Evolutionary conservation across 2,113 vertebrate genomes (phyloP).

Genomic region (Mobula birostris): DNA sequence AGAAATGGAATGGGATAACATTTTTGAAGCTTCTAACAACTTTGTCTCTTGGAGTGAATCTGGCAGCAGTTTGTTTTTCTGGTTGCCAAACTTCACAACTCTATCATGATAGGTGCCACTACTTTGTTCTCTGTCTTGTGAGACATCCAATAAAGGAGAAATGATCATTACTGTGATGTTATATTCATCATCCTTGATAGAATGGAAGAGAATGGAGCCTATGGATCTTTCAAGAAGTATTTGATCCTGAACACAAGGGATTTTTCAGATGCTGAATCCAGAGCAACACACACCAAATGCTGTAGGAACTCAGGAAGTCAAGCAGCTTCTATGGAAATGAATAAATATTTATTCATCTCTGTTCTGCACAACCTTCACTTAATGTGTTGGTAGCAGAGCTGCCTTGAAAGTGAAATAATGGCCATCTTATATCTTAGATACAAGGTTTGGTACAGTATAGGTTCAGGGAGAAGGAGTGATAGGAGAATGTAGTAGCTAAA

Average conservation of each 20-base stretch:
- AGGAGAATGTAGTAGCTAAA: background rate
- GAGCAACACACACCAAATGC: too few species aligned
- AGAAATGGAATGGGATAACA: background rate
- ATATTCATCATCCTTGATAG: background rate
- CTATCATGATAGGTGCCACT: background rate
- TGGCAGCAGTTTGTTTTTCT: background rate
- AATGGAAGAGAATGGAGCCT: too few species aligned
- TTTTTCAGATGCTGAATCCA: too few species aligned
- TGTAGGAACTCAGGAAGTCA: too few species aligned
- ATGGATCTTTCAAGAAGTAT: too few species aligned
- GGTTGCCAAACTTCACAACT: background rate
- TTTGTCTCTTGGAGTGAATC: background rate
- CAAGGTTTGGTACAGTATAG: background rate
- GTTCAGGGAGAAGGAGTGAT: background rate
- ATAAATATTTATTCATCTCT: background rate
- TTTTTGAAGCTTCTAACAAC: background rate
- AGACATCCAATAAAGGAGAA: background rate
- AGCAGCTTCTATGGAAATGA: too few species aligned
- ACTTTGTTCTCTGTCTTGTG: background rate
- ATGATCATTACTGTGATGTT: background rate
- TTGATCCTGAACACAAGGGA: too few species aligned
- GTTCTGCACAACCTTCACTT: background rate
- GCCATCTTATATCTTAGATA: background rate
- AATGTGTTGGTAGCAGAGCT: background rate
- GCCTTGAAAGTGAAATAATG: background rate